phyloP scores from a whole-genome alignment of 2,113 vertebrate species.

The Solea senegalensis region DNA sequence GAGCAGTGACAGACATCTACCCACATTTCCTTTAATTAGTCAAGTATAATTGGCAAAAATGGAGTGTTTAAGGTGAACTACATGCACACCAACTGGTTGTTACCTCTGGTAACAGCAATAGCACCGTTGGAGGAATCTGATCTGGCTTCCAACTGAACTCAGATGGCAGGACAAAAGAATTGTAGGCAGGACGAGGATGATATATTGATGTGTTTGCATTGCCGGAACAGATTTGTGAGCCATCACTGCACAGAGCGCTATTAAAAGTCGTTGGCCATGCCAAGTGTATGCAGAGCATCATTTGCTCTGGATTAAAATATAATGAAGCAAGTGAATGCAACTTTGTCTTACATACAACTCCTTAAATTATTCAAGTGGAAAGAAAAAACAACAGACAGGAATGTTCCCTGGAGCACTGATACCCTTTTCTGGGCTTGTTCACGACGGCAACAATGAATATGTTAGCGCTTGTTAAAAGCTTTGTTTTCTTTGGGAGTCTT shows the following conservation, averaged over 20 bases:
- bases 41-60: slow-evolving; percentile 20
- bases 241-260: slow-evolving; percentile 34
- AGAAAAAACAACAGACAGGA: slow-evolving; percentile 66
- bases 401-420: slow-evolving; percentile 68
- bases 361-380: slow-evolving; percentile 80
- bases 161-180: slow-evolving; percentile 33
- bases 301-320: slow-evolving; percentile 81
- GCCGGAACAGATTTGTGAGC: slow-evolving; percentile 52
- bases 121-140: slow-evolving; percentile 62
- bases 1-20: slow-evolving; percentile 6
- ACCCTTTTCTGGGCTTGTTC: slow-evolving; percentile 66
- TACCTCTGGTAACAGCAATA: slow-evolving; percentile 50
- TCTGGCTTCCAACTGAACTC: slow-evolving; percentile 49
- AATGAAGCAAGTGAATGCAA: slow-evolving; percentile 80
- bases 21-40: slow-evolving; percentile 22
- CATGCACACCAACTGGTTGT: slow-evolving; percentile 49
- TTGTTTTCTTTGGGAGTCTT: slow-evolving; percentile 62
- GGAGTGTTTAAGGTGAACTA: slow-evolving; percentile 38
- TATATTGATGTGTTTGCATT: slow-evolving; percentile 33
- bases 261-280: slow-evolving; percentile 53
- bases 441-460: slow-evolving; percentile 74
- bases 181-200: slow-evolving; percentile 26
- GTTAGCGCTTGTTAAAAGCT: slow-evolving; percentile 75
- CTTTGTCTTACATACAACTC: slow-evolving; percentile 80
- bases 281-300: slow-evolving; percentile 65